Evolutionary conservation across 2,888 invertebrate genomes (phyloP), one percentile per base, ranked within the genome.

Genomic region (Priocnemis perturbator): DNA sequence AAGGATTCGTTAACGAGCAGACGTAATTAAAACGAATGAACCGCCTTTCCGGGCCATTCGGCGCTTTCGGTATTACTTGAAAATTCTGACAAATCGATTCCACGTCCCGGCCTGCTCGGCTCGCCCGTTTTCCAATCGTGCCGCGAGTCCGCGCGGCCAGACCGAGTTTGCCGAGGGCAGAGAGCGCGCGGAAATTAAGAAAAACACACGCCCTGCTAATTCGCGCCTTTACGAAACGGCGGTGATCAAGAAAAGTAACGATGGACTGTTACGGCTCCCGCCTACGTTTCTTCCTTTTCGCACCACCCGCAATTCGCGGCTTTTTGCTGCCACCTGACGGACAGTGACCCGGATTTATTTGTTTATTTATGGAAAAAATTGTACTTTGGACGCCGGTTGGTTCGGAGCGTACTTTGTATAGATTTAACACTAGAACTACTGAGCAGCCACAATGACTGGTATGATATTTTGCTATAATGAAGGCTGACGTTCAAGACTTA

Each of bases 51-150:
- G 21, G 21, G 30, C 57, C 30, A 57, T 55, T 45, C 58, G 37
- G 19, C 37, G 50, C 45, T 60, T 47, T 45, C 37, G 68, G 71
- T 73, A 80, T 73, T 68, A 69, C 71, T 73, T 56, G 78, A 72
- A 78, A 72, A 79, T 78, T 78, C 74, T 72, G 78, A 81, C 72
- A 78, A 78, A 79, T 81, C 72, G 74, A 81, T 74, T 55, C 69
- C 61, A 64, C 69, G 69, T 48, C 48, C 53, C 45, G 44, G n/a
- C 58, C 55, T n/a, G 11, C 7, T 1, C 37, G 7, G 37, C 4
- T 11, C 37, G 37, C 11, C 50, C 19, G 50, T n/a, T 60, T 60
- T 48, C 48, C 23, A 21, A 37, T 37, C 37, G 26, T 26, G 26
- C 26, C 3, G n/a, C n/a, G n/a, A n/a, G n/a, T n/a, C n/a, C n/a